Percentiles rank a stretch among this genome's conserved stretches.
These are phyloP conservation scores for Aegithalos caudatus DNA, from an alignment of 2,113 vertebrate species.

Conservation along the genomic window DNA sequence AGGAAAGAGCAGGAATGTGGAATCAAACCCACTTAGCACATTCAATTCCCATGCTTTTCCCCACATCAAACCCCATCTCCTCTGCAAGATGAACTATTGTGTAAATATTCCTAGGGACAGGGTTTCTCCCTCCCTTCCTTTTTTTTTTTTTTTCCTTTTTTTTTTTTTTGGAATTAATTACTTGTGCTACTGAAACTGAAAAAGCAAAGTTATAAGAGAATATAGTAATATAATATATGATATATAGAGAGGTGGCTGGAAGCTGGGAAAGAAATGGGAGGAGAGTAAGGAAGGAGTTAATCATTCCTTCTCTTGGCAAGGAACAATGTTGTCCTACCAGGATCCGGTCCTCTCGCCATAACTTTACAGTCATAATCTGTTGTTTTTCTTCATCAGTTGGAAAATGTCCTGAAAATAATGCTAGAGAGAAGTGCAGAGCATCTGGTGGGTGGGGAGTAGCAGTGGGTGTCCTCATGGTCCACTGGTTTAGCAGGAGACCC, in stretches of 20 bases:
- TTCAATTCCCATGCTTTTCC: not conserved
- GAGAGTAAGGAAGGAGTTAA: not conserved
- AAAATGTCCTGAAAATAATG: constrained; percentile 35
- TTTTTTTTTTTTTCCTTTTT: not conserved
- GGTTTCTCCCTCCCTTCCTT: not conserved
- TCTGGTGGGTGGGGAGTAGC: constrained; percentile 28
- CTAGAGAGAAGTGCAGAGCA: constrained; percentile 13
- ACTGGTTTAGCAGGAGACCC: not conserved
- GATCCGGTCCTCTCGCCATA: constrained; percentile 6
- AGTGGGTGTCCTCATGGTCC: not conserved
- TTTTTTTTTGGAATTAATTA: not conserved
- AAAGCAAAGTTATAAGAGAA: constrained; percentile 42
- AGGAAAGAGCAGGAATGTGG: not conserved
- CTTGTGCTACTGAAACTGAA: constrained; percentile 35
- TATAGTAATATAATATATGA: constrained; percentile 69
- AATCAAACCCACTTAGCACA: not conserved
- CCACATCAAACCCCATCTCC: not conserved
- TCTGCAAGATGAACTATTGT: not conserved
- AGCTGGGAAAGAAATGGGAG: not conserved
- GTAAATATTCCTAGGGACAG: constrained; percentile 15
- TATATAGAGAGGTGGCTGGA: constrained; percentile 11
- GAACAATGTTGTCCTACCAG: not conserved
- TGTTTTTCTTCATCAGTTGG: constrained; percentile 53
- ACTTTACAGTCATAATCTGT: constrained; percentile 36
- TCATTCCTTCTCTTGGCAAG: constrained; percentile 22